These are phyloP conservation scores for Todiramphus chloris DNA, from an alignment of 2,113 vertebrate species.

Conservation along the genomic window DNA sequence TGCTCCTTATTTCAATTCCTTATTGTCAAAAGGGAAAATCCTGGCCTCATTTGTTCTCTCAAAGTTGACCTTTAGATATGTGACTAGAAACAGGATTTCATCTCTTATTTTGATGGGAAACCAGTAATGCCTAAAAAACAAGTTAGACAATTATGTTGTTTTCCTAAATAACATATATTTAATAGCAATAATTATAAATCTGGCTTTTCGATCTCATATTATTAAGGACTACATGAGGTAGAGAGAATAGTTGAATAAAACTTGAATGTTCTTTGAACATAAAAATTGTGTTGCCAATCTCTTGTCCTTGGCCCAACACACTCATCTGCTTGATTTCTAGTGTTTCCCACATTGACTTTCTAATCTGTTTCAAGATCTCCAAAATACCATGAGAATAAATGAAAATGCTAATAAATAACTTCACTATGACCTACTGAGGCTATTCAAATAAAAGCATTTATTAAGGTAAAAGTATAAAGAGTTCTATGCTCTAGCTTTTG, in stretches of 20 bases:
- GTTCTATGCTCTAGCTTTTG: no score
- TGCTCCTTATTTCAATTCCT: neutral
- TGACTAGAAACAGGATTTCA: neutral
- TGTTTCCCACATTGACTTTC: neutral
- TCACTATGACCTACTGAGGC: no score
- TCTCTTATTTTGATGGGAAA: neutral
- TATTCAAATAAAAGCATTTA: no score
- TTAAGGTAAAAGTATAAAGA: no score
- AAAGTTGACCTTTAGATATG: neutral
- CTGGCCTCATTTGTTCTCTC: neutral
- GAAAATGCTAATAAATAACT: no score
- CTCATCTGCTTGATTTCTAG: neutral
- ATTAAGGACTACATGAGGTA: neutral
- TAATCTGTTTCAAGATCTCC: no score
- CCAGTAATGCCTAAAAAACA: fast-evolving
- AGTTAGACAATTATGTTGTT: neutral
- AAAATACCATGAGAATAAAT: no score
- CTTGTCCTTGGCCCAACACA: neutral
- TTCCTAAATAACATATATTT: neutral
- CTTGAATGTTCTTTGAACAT: neutral
- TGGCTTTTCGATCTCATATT: neutral
- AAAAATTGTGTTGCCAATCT: neutral
- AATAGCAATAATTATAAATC: neutral
- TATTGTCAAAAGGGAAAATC: neutral
- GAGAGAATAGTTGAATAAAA: neutral